phyloP scores from a whole-genome alignment of 2,113 vertebrate species.

The Gobius niger region DNA sequence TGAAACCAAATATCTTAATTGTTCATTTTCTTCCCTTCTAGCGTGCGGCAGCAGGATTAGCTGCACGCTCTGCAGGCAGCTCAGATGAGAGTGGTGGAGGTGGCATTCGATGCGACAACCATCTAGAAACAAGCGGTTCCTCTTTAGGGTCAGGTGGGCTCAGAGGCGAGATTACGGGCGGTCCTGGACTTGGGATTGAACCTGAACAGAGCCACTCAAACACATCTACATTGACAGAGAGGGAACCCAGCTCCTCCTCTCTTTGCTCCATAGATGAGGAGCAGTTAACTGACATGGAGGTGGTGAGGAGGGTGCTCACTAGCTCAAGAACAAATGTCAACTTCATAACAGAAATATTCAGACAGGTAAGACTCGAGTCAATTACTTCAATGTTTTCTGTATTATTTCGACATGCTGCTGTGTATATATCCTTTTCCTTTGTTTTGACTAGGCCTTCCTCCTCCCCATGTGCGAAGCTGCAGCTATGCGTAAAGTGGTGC shows the following conservation, averaged over 20 bases:
- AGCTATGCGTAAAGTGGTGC: conserved; percentile 95
- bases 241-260: conserved; percentile 98
- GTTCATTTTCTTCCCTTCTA: conserved; percentile 45
- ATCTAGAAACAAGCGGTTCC: conserved; percentile 52
- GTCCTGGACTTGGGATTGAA: conserved; percentile 71
- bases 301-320: conserved; percentile 94
- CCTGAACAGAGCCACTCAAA: conserved; percentile 96
- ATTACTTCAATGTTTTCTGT: background rate
- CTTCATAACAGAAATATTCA: conserved; percentile 98
- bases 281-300: conserved; percentile 96
- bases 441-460: conserved; percentile 85
- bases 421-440: background rate
- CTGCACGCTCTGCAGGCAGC: conserved; percentile 81
- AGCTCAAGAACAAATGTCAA: conserved; percentile 93
- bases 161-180: conserved; percentile 74
- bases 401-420: background rate
- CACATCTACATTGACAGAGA: conserved; percentile 94
- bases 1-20: no score
- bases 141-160: conserved; percentile 63
- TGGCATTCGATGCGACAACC: conserved; percentile 58
- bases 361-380: conserved; percentile 81
- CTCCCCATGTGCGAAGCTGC: conserved; percentile 96
- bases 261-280: conserved; percentile 98
- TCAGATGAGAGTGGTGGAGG: conserved; percentile 59
- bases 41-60: conserved; percentile 94